Evolutionary conservation across 2,113 vertebrate genomes (phyloP).

Genomic region (Microcebus murinus): DNA sequence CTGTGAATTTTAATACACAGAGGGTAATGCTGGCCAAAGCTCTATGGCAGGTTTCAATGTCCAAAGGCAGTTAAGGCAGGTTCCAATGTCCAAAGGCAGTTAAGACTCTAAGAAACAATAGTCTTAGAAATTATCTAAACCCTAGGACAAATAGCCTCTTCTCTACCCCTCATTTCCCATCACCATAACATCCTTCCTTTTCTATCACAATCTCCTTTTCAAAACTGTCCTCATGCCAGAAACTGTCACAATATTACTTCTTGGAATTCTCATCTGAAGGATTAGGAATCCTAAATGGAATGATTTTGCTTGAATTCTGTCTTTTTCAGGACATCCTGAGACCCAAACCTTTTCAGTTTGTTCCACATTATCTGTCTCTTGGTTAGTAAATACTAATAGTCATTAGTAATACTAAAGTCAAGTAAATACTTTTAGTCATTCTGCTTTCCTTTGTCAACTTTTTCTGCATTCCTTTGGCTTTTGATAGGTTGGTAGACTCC

Average conservation of each 20-base stretch:
- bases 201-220: neutral
- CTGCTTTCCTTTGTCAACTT: neutral
- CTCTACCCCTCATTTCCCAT: neutral
- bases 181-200: neutral
- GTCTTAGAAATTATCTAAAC: neutral
- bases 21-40: neutral
- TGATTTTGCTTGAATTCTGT: neutral
- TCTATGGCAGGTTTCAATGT: neutral
- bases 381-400: neutral
- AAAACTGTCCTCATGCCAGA: conserved; percentile 10
- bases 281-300: neutral
- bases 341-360: neutral
- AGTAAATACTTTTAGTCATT: neutral
- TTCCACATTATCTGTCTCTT: neutral
- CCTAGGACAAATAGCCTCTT: neutral
- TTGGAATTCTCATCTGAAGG: neutral
- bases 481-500: neutral
- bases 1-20: neutral
- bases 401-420: no score
- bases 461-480: neutral
- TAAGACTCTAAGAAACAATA: neutral
- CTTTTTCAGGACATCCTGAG: neutral
- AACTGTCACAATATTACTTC: conserved; percentile 30
- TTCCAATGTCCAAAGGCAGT: neutral
- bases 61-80: neutral